Evolutionary conservation across 2,888 invertebrate species (phyloP).

Genomic region (Pterostichus madidus): DNA sequence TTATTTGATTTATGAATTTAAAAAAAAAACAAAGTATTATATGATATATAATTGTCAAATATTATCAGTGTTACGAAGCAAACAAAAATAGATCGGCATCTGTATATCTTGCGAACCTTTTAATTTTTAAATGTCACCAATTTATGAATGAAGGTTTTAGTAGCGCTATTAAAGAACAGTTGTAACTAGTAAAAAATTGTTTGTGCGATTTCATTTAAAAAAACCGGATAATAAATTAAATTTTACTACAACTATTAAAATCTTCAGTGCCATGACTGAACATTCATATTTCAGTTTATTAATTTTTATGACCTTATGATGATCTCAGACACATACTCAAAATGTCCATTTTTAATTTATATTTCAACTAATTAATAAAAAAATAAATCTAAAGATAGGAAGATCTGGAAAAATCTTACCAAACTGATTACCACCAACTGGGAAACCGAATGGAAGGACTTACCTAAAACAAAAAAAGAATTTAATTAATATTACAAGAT

Average conservation of each 20-base stretch:
- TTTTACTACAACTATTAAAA: conserved; percentile 44
- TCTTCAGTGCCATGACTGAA: conserved; percentile 17
- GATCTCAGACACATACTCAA: conserved; percentile 18
- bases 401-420: not conserved
- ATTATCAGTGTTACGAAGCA: too few relatives aligned
- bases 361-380: conserved; percentile 23
- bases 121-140: conserved; percentile 3
- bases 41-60: too few relatives aligned
- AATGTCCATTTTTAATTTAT: not conserved
- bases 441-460: conserved; percentile 1
- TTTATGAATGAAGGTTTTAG: conserved; percentile 6
- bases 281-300: conserved; percentile 16
- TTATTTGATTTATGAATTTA: too few relatives aligned
- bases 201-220: conserved; percentile 6
- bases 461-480: conserved; percentile 36
- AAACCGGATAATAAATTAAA: conserved; percentile 25
- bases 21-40: too few relatives aligned
- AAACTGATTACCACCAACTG: not conserved
- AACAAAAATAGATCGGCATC: too few relatives aligned
- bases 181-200: not conserved
- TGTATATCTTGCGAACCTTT: too few relatives aligned
- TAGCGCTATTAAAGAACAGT: not conserved
- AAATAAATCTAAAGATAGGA: not conserved
- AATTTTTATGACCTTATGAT: conserved; percentile 33
- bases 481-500: not conserved